A percentile compares a stretch with the other conserved stretches of the same genome.
These are phyloP conservation scores for Gymnodraco acuticeps DNA, from an alignment of 2,797 vertebrate genomes.

Conservation along the genomic window DNA sequence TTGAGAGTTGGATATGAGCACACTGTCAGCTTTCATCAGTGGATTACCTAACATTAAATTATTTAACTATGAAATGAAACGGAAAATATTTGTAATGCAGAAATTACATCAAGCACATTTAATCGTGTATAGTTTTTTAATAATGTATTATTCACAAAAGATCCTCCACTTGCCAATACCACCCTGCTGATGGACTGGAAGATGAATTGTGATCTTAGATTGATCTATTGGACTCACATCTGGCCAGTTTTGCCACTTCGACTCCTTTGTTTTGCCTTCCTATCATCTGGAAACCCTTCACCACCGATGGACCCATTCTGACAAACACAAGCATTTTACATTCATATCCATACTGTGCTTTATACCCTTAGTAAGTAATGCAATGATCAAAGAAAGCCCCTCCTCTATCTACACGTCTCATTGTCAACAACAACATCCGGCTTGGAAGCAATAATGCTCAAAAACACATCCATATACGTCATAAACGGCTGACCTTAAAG, in stretches of 20 bases:
- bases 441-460: background rate
- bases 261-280: slow-evolving; percentile 1
- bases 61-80: slow-evolving; percentile 58
- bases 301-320: background rate
- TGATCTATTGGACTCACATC: background rate
- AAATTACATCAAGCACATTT: slow-evolving; percentile 80
- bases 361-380: background rate
- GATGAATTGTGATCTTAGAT: background rate
- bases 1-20: no score
- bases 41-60: slow-evolving; percentile 25
- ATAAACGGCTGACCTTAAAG: background rate
- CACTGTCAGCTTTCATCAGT: slow-evolving; percentile 13
- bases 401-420: background rate
- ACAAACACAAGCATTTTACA: background rate
- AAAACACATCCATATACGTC: background rate
- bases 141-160: slow-evolving; percentile 18
- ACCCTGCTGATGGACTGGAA: background rate
- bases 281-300: slow-evolving; percentile 4
- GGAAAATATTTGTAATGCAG: slow-evolving; percentile 35
- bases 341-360: background rate
- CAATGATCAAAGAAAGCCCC: background rate
- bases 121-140: slow-evolving; percentile 80
- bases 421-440: background rate
- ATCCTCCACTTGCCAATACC: background rate
- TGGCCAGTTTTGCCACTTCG: background rate